Conservation (phyloP, 2,888 invertebrate genomes). For the Aphidoletes aphidimyza region DNA sequence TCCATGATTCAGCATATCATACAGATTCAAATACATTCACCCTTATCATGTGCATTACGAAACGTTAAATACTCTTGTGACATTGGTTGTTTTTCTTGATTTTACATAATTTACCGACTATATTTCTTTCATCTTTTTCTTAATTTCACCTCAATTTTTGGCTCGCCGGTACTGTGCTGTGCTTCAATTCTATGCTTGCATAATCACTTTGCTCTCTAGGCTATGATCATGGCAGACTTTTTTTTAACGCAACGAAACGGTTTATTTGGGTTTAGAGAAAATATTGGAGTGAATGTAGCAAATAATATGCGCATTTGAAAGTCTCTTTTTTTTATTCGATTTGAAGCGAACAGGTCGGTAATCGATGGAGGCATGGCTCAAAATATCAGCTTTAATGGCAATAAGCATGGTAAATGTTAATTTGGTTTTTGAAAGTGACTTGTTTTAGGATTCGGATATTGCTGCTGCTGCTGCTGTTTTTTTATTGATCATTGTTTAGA, state of each 20-base stretch:
- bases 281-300: background rate
- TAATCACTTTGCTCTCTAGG: slow-evolving; percentile 1
- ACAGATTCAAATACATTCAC: background rate
- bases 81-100: slow-evolving; percentile 23
- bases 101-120: slow-evolving; percentile 24
- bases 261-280: background rate
- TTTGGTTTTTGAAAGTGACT: slow-evolving; percentile 20
- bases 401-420: slow-evolving; percentile 32
- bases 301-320: background rate
- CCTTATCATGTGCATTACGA: background rate
- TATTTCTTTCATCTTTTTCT: slow-evolving; percentile 31
- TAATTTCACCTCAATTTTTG: slow-evolving; percentile 43
- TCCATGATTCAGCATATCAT: background rate
- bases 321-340: too few species aligned
- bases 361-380: background rate
- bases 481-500: slow-evolving; percentile 31
- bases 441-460: too few species aligned
- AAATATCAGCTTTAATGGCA: slow-evolving; percentile 15
- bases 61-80: slow-evolving; percentile 31
- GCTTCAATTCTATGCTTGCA: too few species aligned
- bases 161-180: background rate
- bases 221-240: background rate
- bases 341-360: background rate
- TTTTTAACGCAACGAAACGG: background rate
- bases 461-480: background rate